Base-by-base conservation (phyloP, 2,888 invertebrate genomes). In the Tuberolachnus salignus region DNA sequence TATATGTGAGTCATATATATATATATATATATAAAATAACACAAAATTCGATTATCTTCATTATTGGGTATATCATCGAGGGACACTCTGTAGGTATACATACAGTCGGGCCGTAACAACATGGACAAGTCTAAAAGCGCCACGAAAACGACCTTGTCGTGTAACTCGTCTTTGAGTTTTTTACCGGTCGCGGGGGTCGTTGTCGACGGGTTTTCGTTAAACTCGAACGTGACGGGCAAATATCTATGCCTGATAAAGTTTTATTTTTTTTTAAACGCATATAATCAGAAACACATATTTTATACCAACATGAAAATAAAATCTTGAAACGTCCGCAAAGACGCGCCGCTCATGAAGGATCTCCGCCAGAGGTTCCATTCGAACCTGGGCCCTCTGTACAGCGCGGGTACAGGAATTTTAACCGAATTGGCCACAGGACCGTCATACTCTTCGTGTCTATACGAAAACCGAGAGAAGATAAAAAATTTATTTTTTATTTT, bases 321-420 rank as follows among this genome's bases (percentile, higher is more conserved):
- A 13, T 67, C 59, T 57, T 78, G 75, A 21, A 67, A 69, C 34
- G 16, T 16, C 34, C 23, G 46, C 19, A 67, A 59, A 0, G 34
- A 34, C 1, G 14, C 34, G 19, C 55, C 49, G 57, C 46, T 16
- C 49, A 78, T 4, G 8, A 49, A 21, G 23, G 49, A 67, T 34
- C 75, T 42, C 6, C 57, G 57, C 46, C 57, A n/a, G 10, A 49
- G 19, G n/a, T 67, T 67, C 75, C 75, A 78, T n/a, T 67, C 66
- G 67, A 53, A 78, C 42, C 75, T 57, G 10, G 75, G 49, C 16
- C 67, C 67, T 78, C 49, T 67, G 57, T n/a, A 57, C 46, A 78
- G 14, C 16, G 49, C 34, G 11, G 67, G 67, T 51, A 57, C 21
- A 9, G 57, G 67, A 49, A 78, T 59, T 8, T 59, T 49, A 0